phyloP scores from a whole-genome alignment of 2,113 vertebrate genomes.

The Myodes glareolus region DNA sequence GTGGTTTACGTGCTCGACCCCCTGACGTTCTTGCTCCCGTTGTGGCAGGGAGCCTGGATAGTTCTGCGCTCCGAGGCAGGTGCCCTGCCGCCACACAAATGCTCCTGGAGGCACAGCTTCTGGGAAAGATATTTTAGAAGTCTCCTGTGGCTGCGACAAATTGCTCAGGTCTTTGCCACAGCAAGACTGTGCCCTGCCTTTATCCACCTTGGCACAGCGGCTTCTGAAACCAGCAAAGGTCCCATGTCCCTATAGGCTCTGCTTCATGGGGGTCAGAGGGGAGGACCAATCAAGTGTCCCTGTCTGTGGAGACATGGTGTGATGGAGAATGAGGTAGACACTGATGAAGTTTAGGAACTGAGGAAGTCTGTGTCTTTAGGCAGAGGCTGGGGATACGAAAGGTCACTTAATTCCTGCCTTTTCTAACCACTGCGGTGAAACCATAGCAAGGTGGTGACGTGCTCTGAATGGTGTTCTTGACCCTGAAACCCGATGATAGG shows the following conservation, averaged over 20 bases:
- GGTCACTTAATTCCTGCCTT: background rate
- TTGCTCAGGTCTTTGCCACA: background rate
- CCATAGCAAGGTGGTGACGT: background rate
- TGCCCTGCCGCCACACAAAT: conserved; percentile 20
- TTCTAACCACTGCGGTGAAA: background rate
- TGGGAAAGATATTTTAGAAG: conserved; percentile 67
- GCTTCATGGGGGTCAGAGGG: conserved; percentile 26
- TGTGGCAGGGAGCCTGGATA: background rate
- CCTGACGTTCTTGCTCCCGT: background rate
- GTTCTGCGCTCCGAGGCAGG: background rate
- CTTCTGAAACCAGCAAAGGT: conserved; percentile 47
- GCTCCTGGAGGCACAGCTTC: background rate
- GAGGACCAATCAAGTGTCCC: background rate
- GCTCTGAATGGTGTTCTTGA: background rate
- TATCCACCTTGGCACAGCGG: conserved; percentile 25
- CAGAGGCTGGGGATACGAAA: background rate
- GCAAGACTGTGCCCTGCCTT: conserved; percentile 51
- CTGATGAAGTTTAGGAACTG: rapidly evolving
- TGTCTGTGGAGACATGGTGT: background rate
- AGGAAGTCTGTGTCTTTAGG: background rate
- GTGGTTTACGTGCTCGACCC: background rate
- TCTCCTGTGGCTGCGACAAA: conserved; percentile 59
- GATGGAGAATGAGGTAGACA: background rate
- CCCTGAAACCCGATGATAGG: background rate
- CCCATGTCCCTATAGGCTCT: conserved; percentile 33